A percentile compares a stretch with the other conserved stretches of the same genome.
Conservation (phyloP, 1,140 invertebrate species). For the Tetranychus urticae region DNA sequence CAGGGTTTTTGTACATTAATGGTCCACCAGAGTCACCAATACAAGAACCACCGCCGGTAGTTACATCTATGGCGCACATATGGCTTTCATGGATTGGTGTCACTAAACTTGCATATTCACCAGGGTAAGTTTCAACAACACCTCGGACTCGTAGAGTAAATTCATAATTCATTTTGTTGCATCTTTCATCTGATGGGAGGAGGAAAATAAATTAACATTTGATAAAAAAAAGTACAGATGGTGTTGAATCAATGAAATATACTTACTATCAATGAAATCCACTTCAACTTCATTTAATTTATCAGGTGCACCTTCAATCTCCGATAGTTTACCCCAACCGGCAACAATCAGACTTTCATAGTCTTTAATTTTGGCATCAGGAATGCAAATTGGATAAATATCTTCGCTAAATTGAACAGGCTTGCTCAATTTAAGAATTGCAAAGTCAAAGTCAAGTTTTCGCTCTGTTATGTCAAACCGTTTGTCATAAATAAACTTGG, state of each 20-base stretch:
- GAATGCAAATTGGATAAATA: neutral
- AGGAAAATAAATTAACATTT: neutral
- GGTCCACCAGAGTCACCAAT: neutral
- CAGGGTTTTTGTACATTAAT: neutral
- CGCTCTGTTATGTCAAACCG: neutral
- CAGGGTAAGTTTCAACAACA: neutral
- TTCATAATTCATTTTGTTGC: neutral
- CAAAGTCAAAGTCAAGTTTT: conserved; percentile 1
- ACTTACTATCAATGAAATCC: neutral
- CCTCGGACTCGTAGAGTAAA: neutral
- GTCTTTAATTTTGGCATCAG: neutral
- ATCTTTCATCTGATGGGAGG: neutral
- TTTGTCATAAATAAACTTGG: neutral
- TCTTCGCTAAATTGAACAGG: neutral
- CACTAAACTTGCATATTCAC: neutral
- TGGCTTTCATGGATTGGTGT: neutral
- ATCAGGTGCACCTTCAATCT: neutral
- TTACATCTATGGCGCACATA: neutral
- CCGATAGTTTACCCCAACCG: neutral
- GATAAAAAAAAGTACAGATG: neutral
- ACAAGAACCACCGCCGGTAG: neutral
- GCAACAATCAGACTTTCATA: neutral
- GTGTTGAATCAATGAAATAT: neutral
- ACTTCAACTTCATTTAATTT: neutral
- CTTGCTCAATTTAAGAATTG: neutral